Conservation (phyloP, 2,888 invertebrate genomes). For the Hymenopus coronatus region DNA sequence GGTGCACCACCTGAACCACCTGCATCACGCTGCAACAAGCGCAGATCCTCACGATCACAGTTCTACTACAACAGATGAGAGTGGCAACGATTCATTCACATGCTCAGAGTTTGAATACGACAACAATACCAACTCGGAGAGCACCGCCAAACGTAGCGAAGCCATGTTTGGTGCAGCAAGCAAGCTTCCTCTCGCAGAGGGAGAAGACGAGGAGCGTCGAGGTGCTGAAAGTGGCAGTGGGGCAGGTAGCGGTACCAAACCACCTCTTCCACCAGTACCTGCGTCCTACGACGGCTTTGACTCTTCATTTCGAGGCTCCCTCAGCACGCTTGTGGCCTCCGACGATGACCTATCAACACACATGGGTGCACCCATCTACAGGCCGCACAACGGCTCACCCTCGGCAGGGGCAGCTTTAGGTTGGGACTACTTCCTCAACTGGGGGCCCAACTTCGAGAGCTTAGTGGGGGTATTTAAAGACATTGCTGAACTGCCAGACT, state of each 20-base stretch:
- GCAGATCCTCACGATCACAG: constrained; percentile 63
- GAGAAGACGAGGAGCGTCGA: constrained; percentile 45
- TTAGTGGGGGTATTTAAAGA: constrained; percentile 95
- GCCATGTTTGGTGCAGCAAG: constrained; percentile 54
- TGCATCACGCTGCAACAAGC: constrained; percentile 56
- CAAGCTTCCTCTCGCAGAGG: constrained; percentile 50
- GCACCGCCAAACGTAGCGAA: constrained; percentile 63
- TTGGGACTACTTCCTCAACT: constrained; percentile 92
- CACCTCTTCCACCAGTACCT: constrained; percentile 66
- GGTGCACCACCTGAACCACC: constrained; percentile 64
- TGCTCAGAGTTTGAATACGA: constrained; percentile 98
- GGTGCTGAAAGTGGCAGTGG: constrained; percentile 29
- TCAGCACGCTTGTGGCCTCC: constrained; percentile 90
- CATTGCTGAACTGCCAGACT: constrained; percentile 90
- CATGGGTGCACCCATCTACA: constrained; percentile 72
- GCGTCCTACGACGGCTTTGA: constrained; percentile 85
- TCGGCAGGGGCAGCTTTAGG: constrained; percentile 70
- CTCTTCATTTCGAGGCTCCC: constrained; percentile 89
- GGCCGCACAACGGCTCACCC: constrained; percentile 76
- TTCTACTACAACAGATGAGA: constrained; percentile 88
- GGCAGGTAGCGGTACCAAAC: constrained; percentile 47
- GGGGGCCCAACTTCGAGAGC: constrained; percentile 95
- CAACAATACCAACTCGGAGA: constrained; percentile 52
- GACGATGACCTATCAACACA: constrained; percentile 87
- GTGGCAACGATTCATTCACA: constrained; percentile 93